phyloP scores from a whole-genome alignment of 2,888 invertebrate species.

The Lasioglossum oenotherae region DNA sequence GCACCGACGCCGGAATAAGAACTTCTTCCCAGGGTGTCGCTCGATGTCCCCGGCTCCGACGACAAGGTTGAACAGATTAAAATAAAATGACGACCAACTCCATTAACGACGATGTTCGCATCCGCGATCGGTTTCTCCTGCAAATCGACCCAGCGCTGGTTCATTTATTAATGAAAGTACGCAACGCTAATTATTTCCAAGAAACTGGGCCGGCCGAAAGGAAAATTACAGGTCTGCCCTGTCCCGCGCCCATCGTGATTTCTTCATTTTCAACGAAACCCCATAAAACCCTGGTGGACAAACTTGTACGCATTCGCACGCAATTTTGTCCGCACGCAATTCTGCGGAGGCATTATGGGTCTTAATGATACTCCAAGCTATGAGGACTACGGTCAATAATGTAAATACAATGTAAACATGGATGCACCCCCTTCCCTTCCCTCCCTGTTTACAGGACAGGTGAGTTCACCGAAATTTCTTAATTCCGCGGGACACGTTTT shows the following conservation, averaged over 20 bases:
- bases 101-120: not conserved
- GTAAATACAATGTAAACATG: not conserved
- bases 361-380: not conserved
- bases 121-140: not conserved
- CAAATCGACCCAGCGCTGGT: not conserved
- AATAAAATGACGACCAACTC: conserved; percentile 15
- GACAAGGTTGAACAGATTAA: conserved; percentile 33
- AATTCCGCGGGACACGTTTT: not conserved
- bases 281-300: conserved; percentile 11
- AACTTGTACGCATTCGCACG: not conserved
- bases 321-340: not conserved
- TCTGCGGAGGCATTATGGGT: not conserved
- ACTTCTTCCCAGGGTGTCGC: conserved; percentile 32
- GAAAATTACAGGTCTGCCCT: conserved; percentile 15
- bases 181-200: conserved; percentile 27
- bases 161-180: not conserved
- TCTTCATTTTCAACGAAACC: conserved; percentile 35
- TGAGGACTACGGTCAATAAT: not conserved
- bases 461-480: not conserved
- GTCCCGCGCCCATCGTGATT: not conserved
- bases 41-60: conserved; percentile 17
- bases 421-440: too few species aligned
- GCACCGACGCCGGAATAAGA: conserved; percentile 33
- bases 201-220: conserved; percentile 7
- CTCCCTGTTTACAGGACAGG: not conserved